Evolutionary conservation across 2,797 vertebrate genomes (phyloP), one percentile per base, ranked within the genome.

Genomic region (Acridotheres tristis): DNA sequence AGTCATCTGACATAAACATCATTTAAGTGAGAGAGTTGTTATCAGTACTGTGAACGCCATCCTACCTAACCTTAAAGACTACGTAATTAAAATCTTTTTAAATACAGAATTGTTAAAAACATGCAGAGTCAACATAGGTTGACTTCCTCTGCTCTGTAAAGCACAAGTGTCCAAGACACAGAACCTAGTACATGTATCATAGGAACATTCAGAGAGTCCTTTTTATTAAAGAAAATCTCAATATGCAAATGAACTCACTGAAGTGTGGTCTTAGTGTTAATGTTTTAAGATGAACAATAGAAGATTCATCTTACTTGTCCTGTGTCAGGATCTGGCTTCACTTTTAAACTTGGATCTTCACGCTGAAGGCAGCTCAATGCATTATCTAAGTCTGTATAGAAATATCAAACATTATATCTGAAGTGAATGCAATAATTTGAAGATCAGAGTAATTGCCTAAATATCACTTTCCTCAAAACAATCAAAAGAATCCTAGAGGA

Each of bases 261-360:
- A 69, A 55, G 17, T 16, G 16, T 65, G 10, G 10, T 45, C 55
- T 29, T 66, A 19, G 73, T 4, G 6, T 40, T 72, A 58, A 54
- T 34, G 11, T 48, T 55, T 4, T 18, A 73, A 81, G 11, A 48
- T 11, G 2, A 93, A 27, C 34, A 94, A 81, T 1, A 55, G 30
- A 84, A 88, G 36, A 57, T 58, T 79, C 9, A 54, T 81, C 91
- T 89, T 98, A 99, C 99, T 98, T 99, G 99, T 94, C 99, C 99
- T 90, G 99, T 99, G 90, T 99, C 99, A 6, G 98, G 97, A 97
- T 99, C 99, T 29, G 97, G 87, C 93, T 98, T 98, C 96, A 99
- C 99, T 98, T 99, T 99, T 54, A 99, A 98, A 94, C 99, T 99
- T 89, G 99, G 99, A 97, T 99, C 99, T 98, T 99, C 99, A 96